Base-by-base conservation (phyloP, 2,888 invertebrate species). In the Andrena camellia region DNA sequence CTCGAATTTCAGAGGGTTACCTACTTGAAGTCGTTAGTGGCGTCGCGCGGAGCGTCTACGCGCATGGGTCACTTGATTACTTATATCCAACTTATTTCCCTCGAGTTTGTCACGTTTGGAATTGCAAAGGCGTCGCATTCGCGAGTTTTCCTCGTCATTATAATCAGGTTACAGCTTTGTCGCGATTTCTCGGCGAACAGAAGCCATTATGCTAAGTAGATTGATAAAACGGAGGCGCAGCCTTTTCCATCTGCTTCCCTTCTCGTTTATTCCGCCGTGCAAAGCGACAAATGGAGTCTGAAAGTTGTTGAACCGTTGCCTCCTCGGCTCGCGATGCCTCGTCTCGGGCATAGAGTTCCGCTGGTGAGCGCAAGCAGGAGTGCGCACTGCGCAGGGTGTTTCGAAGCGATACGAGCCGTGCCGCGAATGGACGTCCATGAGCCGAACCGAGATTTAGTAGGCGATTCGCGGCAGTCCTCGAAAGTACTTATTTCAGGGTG, bases 311-410 rank as follows among this genome's bases (percentile, higher is more conserved):
- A 42, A 70, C 26, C 52, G 35, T 54, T 54, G 54, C 48, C 31
- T 13, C 42, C n/a, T 17, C 13, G 42, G 29, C 60, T 48, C 33
- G 13, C 50, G 35, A 54, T 42, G 29, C 42, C 48, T 31, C 50
- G 64, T 48, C 42, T 20, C 42, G 31, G 23, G 31, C 31, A 29
- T 13, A 20, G 31, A 67, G 59, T 48, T 59, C 31, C 68, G n/a
- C 33, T 60, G 67, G 67, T 33, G 68, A 60, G 74, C 59, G 59
- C 66, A 66, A 66, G 67, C 48, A 59, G 20, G 59, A 31, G 20
- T 29, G 13, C 52, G 31, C 50, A 31, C 17, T 42, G 13, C 52
- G 50, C 50, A 17, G 42, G 50, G 31, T 67, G 42, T 23, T 59
- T 29, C 17, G 48, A 67, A 33, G 29, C 57, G 23, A 66, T 31